Evolutionary conservation across 2,113 vertebrate genomes (phyloP).

Genomic region (Chinchilla lanigera): DNA sequence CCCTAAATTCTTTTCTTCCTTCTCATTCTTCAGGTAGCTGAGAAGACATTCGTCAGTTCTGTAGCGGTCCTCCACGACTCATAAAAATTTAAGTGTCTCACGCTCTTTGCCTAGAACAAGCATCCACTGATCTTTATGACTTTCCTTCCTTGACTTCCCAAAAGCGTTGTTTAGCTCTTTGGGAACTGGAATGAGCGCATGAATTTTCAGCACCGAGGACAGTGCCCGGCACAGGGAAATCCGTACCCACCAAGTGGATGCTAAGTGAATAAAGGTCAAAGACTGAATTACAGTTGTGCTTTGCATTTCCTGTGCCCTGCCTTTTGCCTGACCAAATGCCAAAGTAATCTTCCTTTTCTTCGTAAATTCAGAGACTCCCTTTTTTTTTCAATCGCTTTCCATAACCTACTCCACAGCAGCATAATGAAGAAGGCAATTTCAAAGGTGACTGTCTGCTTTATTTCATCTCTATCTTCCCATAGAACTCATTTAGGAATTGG

Average conservation of each 20-base stretch:
- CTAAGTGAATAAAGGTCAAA: rapidly evolving
- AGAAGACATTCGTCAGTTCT: background rate
- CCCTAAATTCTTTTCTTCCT: background rate
- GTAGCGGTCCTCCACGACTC: background rate
- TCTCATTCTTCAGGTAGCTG: background rate
- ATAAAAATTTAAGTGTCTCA: background rate
- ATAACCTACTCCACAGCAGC: background rate
- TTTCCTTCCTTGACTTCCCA: rapidly evolving
- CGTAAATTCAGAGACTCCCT: background rate
- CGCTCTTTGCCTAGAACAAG: rapidly evolving
- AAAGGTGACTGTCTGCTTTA: background rate
- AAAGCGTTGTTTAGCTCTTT: rapidly evolving
- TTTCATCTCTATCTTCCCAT: conserved; percentile 35
- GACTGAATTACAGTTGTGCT: background rate
- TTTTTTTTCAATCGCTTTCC: background rate
- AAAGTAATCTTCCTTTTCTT: background rate
- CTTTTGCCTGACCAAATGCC: background rate
- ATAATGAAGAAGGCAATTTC: background rate
- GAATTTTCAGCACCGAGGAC: background rate
- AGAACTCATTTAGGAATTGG: conserved; percentile 51
- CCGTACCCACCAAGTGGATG: rapidly evolving
- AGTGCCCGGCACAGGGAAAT: background rate
- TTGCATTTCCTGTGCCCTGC: background rate
- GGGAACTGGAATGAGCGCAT: too few relatives aligned
- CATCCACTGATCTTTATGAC: background rate